Evolutionary conservation across 2,113 vertebrate species (phyloP).

Genomic region (Leuciscus idus): DNA sequence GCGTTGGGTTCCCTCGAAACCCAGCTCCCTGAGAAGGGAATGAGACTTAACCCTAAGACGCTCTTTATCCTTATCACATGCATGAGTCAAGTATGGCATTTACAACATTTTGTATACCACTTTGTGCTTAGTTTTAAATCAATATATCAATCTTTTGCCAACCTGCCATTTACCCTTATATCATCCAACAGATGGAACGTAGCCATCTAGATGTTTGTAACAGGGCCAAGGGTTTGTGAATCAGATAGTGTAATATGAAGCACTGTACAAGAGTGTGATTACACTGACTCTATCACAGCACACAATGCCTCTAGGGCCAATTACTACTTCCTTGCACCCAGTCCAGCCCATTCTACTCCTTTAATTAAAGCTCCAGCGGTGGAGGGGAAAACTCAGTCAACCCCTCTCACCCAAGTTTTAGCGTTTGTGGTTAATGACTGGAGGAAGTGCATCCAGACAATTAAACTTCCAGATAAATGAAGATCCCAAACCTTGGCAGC

Average conservation of each 20-base stretch:
- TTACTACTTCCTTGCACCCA: conserved; percentile 39
- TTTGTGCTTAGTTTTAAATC: background rate
- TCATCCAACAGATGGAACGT: background rate
- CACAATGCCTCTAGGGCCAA: conserved; percentile 42
- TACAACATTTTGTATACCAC: background rate
- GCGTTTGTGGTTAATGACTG: conserved; percentile 43
- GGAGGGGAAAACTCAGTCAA: conserved; percentile 37
- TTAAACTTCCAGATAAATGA: conserved; percentile 34
- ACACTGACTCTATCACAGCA: conserved; percentile 37
- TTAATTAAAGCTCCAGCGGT: conserved; percentile 39
- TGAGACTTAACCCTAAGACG: too few relatives aligned
- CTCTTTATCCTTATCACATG: background rate
- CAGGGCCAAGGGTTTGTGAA: conserved; percentile 32
- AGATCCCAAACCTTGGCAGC: conserved; percentile 35
- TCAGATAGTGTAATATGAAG: conserved; percentile 27
- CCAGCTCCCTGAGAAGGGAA: too few relatives aligned
- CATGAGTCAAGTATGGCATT: background rate
- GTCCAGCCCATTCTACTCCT: conserved; percentile 24
- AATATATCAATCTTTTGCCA: conserved; percentile 2
- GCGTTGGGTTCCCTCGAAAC: too few relatives aligned
- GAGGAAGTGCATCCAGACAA: conserved; percentile 39
- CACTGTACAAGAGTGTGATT: conserved; percentile 34
- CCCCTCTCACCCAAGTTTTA: conserved; percentile 22
- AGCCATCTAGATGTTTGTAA: conserved; percentile 18
- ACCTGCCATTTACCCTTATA: background rate